phyloP scores from a whole-genome alignment of 2,797 vertebrate species.

The Oreortyx pictus region DNA sequence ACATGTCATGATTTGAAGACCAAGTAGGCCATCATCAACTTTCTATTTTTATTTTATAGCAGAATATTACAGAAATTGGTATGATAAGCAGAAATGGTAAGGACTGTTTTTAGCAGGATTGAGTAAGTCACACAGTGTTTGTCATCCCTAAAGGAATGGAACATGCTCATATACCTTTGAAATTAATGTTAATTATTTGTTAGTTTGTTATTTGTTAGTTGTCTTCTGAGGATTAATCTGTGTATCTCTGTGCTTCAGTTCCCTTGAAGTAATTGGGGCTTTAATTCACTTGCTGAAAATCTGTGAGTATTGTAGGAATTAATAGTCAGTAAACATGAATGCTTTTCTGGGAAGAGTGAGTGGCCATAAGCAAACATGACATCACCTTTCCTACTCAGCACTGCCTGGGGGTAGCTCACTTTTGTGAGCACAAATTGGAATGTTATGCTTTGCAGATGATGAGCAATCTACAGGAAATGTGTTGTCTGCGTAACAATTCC shows the following conservation, averaged over 20 bases:
- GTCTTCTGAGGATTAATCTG: not conserved
- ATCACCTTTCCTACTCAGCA: not conserved
- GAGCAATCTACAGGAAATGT: not conserved
- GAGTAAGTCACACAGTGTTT: not conserved
- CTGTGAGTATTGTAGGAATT: not conserved
- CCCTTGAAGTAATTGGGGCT: not conserved
- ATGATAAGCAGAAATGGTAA: not conserved
- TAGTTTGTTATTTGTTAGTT: too few relatives aligned
- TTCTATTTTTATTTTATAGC: not conserved
- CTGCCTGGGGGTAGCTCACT: not conserved
- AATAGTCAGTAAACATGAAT: not conserved
- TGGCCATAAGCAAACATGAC: not conserved
- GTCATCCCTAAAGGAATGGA: not conserved
- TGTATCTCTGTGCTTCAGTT: not conserved
- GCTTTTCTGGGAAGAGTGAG: not conserved
- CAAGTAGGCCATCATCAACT: not conserved
- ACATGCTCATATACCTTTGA: not conserved
- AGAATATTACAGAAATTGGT: not conserved
- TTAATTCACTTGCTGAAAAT: not conserved
- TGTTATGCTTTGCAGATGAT: not conserved
- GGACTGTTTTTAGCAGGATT: not conserved
- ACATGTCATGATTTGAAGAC: not conserved
- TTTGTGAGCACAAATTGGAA: not conserved
- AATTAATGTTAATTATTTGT: too few relatives aligned
- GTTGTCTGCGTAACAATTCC: not conserved